Evolutionary conservation across 37 sponge, comb jelly and placozoan genomes (phyloP).

Genomic region (Ianthella basta): DNA sequence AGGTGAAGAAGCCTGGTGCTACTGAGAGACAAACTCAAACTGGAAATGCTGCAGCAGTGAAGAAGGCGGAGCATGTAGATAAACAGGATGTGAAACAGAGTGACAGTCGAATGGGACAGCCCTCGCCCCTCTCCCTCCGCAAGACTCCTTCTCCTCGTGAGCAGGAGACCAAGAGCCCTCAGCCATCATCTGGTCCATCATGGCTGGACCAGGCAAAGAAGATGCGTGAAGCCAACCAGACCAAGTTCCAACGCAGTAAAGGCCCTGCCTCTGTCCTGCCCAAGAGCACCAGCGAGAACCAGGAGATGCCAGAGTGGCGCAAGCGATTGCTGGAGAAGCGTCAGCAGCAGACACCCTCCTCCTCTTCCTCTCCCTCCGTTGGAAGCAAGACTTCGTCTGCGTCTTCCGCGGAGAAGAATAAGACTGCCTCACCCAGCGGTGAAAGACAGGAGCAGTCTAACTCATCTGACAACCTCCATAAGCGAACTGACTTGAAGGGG

Average conservation of each 20-base stretch:
- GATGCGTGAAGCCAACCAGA: conserved; percentile 20
- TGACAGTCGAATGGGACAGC: background rate
- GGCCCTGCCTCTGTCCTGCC: background rate
- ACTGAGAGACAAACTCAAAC: background rate
- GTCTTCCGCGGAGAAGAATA: background rate
- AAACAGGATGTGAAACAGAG: conserved; percentile 25
- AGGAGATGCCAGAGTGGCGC: conserved; percentile 72
- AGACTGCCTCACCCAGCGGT: conserved; percentile 44
- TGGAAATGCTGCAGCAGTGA: background rate
- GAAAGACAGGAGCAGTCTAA: conserved; percentile 51
- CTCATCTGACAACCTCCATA: background rate
- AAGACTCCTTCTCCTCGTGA: conserved; percentile 20
- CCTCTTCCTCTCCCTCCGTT: background rate
- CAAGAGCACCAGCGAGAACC: background rate
- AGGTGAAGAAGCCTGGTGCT: conserved; percentile 7
- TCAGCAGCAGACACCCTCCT: conserved; percentile 2
- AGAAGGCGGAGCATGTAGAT: conserved; percentile 21
- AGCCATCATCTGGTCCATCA: conserved; percentile 16
- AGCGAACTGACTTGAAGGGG: background rate
- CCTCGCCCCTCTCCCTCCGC: background rate
- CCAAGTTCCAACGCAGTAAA: background rate
- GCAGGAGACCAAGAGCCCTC: background rate
- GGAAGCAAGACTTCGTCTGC: background rate
- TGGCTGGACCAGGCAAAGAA: conserved; percentile 25
- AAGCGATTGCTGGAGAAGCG: conserved; percentile 47